Percentiles rank a stretch among this genome's conserved stretches.
Conservation (phyloP, 2,113 vertebrate species). For the Xiphias gladius region DNA sequence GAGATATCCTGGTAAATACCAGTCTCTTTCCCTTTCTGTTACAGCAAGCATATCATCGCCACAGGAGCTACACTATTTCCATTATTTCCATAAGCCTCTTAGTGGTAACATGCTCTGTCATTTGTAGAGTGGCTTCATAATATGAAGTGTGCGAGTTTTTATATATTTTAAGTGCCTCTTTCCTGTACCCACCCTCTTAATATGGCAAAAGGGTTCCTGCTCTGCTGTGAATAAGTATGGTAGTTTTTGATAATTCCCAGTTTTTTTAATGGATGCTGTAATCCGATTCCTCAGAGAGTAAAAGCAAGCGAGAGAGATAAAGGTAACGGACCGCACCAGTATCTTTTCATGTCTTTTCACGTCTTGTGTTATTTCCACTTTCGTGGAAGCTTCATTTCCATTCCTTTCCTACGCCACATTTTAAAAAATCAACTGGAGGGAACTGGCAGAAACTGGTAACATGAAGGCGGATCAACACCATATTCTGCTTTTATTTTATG, state of each 20-base stretch:
- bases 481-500: not conserved
- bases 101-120: conserved; percentile 48
- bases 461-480: not conserved
- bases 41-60: conserved; percentile 51
- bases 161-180: conserved; percentile 35
- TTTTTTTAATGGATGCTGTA: conserved; percentile 26
- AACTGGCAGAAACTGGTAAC: not conserved
- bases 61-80: conserved; percentile 59
- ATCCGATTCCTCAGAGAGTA: conserved; percentile 7
- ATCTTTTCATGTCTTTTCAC: not conserved
- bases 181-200: not conserved
- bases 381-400: not conserved
- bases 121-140: conserved; percentile 42
- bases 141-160: conserved; percentile 26
- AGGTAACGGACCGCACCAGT: not conserved
- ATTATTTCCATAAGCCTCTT: conserved; percentile 76
- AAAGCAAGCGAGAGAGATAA: not conserved
- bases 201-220: conserved; percentile 15
- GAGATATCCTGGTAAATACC: conserved; percentile 57
- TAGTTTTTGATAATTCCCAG: conserved; percentile 10
- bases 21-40: conserved; percentile 50
- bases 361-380: not conserved
- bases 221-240: conserved; percentile 36
- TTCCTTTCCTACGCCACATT: not conserved
- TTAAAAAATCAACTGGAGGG: not conserved